Conservation (phyloP, 2,888 invertebrate species). For the Tetheella fluctuosa region DNA sequence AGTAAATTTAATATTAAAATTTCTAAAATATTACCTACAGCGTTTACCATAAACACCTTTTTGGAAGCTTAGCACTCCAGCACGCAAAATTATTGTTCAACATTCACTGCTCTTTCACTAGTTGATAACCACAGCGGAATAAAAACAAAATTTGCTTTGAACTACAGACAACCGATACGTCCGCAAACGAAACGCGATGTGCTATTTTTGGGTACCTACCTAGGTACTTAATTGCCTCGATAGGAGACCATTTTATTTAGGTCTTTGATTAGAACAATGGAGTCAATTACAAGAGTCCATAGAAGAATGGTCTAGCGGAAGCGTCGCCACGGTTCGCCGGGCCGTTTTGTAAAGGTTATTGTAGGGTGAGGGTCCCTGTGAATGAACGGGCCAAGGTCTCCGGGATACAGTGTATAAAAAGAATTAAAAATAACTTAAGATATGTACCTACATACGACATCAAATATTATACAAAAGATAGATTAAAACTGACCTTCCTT, state of each 20-base stretch:
- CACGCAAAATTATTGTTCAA: slow-evolving; percentile 13
- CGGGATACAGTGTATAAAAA: slow-evolving; percentile 45
- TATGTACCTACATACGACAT: slow-evolving; percentile 31
- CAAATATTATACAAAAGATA: slow-evolving; percentile 25
- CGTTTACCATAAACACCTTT: not conserved
- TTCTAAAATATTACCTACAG: not conserved
- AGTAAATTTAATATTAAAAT: not conserved
- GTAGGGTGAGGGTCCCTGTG: slow-evolving; percentile 55
- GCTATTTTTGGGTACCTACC: slow-evolving; percentile 62
- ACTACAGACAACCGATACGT: slow-evolving; percentile 58
- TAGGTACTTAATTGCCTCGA: slow-evolving; percentile 50
- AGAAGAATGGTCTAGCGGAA: slow-evolving; percentile 51
- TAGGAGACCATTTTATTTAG: slow-evolving; percentile 44
- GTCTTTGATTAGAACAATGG: slow-evolving; percentile 31
- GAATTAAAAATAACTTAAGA: slow-evolving; percentile 50
- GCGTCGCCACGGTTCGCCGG: slow-evolving; percentile 59
- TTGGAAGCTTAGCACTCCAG: too few relatives aligned
- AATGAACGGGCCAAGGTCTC: slow-evolving; percentile 63
- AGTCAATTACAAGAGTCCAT: slow-evolving; percentile 40
- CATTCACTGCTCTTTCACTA: slow-evolving; percentile 24
- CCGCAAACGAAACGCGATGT: slow-evolving; percentile 56
- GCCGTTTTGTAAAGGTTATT: slow-evolving; percentile 51
- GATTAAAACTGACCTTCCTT: slow-evolving; percentile 1
- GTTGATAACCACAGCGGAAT: slow-evolving; percentile 14
- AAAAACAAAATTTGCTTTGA: slow-evolving; percentile 21